These are phyloP conservation scores for Dermatophagoides farinae DNA, from an alignment of 1,140 invertebrate genomes.

Conservation along the genomic window DNA sequence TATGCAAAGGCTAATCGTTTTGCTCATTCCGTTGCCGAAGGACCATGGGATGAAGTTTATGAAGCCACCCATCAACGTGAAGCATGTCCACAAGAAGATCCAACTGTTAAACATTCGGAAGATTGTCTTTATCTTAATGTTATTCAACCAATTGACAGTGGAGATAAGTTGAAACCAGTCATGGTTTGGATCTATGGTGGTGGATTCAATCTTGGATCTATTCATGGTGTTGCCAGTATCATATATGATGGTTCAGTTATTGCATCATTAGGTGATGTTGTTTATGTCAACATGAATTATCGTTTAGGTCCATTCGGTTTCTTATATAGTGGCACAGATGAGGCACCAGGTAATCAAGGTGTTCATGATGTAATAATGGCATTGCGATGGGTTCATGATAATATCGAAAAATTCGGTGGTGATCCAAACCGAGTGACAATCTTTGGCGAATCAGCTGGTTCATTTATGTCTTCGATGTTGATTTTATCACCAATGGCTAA, in stretches of 20 bases:
- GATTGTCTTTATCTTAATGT: constrained; percentile 2
- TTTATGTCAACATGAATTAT: constrained; percentile 26
- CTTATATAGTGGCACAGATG: constrained; percentile 42
- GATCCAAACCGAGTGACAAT: constrained; percentile 22
- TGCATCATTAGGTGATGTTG: constrained; percentile 19
- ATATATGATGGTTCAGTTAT: constrained; percentile 21
- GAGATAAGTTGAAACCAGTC: constrained; percentile 11
- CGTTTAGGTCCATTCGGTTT: constrained; percentile 48
- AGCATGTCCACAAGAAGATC: background rate
- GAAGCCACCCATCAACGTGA: background rate
- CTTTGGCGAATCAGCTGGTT: constrained; percentile 29
- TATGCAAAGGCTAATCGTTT: background rate
- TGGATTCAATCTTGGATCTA: background rate
- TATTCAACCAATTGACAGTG: background rate
- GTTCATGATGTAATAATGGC: constrained; percentile 40
- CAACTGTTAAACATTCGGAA: background rate
- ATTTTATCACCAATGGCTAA: background rate
- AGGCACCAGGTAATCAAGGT: constrained; percentile 72
- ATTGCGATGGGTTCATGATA: background rate
- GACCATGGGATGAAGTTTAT: background rate
- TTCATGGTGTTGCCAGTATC: background rate
- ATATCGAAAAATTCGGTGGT: too few relatives aligned
- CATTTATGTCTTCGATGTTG: background rate
- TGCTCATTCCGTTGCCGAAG: background rate
- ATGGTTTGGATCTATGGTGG: constrained; percentile 24